These are phyloP conservation scores for Tiliacea citrago DNA, from an alignment of 2,888 invertebrate genomes.

Conservation along the genomic window DNA sequence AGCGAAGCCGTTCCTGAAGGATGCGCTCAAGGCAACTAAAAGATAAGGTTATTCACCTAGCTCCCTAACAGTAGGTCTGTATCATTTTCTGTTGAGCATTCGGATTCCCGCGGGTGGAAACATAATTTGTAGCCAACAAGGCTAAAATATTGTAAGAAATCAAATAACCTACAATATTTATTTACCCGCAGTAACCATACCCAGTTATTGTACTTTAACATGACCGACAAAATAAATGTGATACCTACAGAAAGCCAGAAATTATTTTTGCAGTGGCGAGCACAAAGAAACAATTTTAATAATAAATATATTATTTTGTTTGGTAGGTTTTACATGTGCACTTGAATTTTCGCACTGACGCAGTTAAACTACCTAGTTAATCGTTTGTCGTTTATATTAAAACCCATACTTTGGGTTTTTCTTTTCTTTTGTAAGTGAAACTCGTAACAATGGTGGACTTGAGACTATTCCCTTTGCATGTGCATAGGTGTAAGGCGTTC, in stretches of 20 bases:
- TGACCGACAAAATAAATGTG: slow-evolving; percentile 7
- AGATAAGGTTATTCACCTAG: slow-evolving; percentile 15
- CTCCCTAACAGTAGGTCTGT: neutral
- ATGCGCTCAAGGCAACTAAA: slow-evolving; percentile 36
- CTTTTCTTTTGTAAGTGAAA: slow-evolving; percentile 4
- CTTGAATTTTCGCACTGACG: slow-evolving; percentile 15
- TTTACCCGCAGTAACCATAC: neutral
- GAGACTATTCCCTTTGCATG: slow-evolving; percentile 7
- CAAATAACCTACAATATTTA: slow-evolving; percentile 1
- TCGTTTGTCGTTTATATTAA: slow-evolving; percentile 6
- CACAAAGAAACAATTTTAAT: neutral
- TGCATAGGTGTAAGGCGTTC: too few species aligned
- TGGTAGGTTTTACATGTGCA: neutral
- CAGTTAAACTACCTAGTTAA: slow-evolving; percentile 6
- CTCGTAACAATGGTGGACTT: slow-evolving; percentile 10
- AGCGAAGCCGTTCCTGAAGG: slow-evolving; percentile 7
- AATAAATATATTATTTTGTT: slow-evolving; percentile 6
- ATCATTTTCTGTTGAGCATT: slow-evolving; percentile 7
- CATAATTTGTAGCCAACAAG: slow-evolving; percentile 7
- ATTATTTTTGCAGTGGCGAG: neutral
- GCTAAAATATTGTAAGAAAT: neutral
- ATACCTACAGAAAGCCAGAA: neutral
- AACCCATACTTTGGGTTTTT: neutral
- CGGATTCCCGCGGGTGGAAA: slow-evolving; percentile 1
- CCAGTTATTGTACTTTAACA: slow-evolving; percentile 7